A percentile compares a stretch with the other conserved stretches of the same genome.
phyloP scores from a whole-genome alignment of 2,888 invertebrate genomes.

The Apamea monoglypha region DNA sequence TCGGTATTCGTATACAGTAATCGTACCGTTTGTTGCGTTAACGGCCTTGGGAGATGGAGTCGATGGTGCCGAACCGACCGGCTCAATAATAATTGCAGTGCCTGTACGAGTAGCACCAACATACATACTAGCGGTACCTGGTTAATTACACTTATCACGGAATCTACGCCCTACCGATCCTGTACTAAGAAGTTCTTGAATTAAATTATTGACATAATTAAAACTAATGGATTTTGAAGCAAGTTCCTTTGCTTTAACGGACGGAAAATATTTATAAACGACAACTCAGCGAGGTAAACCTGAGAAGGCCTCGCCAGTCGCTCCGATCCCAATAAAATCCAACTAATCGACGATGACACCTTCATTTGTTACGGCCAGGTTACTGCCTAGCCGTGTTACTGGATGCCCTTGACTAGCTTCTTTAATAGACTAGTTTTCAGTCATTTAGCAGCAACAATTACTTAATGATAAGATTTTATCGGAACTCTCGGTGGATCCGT shows the following conservation, averaged over 20 bases:
- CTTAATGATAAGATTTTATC: background rate
- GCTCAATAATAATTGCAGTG: constrained; percentile 74
- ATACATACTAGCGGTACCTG: constrained; percentile 60
- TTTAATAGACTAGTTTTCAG: constrained; percentile 56
- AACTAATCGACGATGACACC: constrained; percentile 68
- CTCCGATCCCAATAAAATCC: constrained; percentile 52
- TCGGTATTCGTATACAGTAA: constrained; percentile 79
- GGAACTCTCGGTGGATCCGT: background rate
- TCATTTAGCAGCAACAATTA: constrained; percentile 14
- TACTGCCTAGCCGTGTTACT: constrained; percentile 68
- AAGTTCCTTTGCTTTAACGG: constrained; percentile 39
- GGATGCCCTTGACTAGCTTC: constrained; percentile 74
- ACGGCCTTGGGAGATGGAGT: constrained; percentile 84
- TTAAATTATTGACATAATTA: constrained; percentile 53
- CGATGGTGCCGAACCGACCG: constrained; percentile 78
- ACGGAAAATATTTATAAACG: constrained; percentile 47
- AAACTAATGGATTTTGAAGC: constrained; percentile 51
- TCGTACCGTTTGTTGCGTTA: constrained; percentile 83
- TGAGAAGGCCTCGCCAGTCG: constrained; percentile 59
- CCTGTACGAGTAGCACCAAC: constrained; percentile 56
- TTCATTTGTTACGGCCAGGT: constrained; percentile 74
- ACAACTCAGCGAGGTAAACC: constrained; percentile 52
- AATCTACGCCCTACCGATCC: constrained; percentile 33
- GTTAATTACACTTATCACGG: constrained; percentile 52
- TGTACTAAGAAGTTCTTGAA: constrained; percentile 41